Base-by-base conservation (phyloP, 2,888 invertebrate species). In the Plagodis dolabraria region DNA sequence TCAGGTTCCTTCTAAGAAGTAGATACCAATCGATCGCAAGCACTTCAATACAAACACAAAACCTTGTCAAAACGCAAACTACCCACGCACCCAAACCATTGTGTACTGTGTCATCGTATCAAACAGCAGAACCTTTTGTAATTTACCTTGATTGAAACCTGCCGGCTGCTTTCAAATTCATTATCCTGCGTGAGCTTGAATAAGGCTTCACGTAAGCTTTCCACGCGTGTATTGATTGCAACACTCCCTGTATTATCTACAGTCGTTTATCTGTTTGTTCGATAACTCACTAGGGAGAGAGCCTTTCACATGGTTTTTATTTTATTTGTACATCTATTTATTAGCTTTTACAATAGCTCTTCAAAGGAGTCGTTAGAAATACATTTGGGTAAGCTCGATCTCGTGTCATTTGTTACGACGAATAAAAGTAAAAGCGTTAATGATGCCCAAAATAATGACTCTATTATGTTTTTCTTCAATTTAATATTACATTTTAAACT, bases 161-260 rank as follows among this genome's bases (percentile, higher is more conserved):
- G 9, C 48, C 47, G 49, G 50, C 42, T 34, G 22, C 42, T 46
- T 57, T 34, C 52, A 55, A 56, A 56, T 44, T 52, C 49, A 60
- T 59, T 59, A 59, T 22, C 22, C 58, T 12, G 53, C 12, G 46
- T 50, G 44, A 52, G 47, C 44, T 44, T 44, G 50, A 54, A 50
- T n/a, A 53, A 42, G 44, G 47, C 42, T 43, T 36, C 47, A 52
- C 51, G 62, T 45, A 44, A 57, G 57, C 59, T 50, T 55, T 47
- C 53, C 36, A 56, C 55, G 50, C 50, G 36, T 38, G 53, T 51
- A 54, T 63, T 60, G 57, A 60, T 59, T 59, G 53, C 59, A 49
- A 48, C 48, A 53, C 58, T 42, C 53, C 22, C 47, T 7, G 22
- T 35, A 7, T 47, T 52, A 52, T 55, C 42, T 58, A 47, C 5